These are phyloP conservation scores for Eumerus sabulonum DNA, from an alignment of 2,888 invertebrate genomes.

Conservation along the genomic window DNA sequence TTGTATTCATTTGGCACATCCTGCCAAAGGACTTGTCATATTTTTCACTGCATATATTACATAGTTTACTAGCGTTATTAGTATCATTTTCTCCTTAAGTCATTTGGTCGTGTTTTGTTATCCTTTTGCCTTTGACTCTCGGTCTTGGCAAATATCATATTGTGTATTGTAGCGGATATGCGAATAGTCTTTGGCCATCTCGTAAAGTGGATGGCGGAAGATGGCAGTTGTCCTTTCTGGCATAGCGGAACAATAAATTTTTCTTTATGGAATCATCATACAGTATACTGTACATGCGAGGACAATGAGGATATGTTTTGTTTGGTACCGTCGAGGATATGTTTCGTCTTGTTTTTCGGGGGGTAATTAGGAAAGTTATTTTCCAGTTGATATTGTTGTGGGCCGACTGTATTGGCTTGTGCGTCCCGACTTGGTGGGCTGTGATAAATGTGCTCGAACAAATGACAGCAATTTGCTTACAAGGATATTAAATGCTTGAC, in stretches of 20 bases:
- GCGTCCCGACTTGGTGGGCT: slow-evolving; percentile 32
- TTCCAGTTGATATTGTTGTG: slow-evolving; percentile 31
- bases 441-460: slow-evolving; percentile 62
- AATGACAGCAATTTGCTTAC: slow-evolving; percentile 65
- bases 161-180: slow-evolving; percentile 61
- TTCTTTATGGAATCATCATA: slow-evolving; percentile 59
- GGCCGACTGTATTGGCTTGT: slow-evolving; percentile 3
- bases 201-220: slow-evolving; percentile 61
- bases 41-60: slow-evolving; percentile 66
- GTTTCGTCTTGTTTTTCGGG: slow-evolving; percentile 55
- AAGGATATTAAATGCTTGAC: slow-evolving; percentile 43
- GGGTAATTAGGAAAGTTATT: slow-evolving; percentile 63
- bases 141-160: too few species aligned
- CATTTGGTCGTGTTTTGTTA: too few species aligned
- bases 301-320: neutral
- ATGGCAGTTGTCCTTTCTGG: slow-evolving; percentile 62
- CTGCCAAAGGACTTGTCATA: slow-evolving; percentile 64
- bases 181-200: slow-evolving; percentile 59
- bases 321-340: neutral
- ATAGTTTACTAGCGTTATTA: slow-evolving; percentile 64
- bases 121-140: too few species aligned
- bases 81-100: slow-evolving; percentile 61
- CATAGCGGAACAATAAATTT: slow-evolving; percentile 64
- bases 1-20: slow-evolving; percentile 67
- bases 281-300: too few species aligned